Base-by-base conservation (phyloP, 2,888 invertebrate genomes). In the Byasa hedistus region DNA sequence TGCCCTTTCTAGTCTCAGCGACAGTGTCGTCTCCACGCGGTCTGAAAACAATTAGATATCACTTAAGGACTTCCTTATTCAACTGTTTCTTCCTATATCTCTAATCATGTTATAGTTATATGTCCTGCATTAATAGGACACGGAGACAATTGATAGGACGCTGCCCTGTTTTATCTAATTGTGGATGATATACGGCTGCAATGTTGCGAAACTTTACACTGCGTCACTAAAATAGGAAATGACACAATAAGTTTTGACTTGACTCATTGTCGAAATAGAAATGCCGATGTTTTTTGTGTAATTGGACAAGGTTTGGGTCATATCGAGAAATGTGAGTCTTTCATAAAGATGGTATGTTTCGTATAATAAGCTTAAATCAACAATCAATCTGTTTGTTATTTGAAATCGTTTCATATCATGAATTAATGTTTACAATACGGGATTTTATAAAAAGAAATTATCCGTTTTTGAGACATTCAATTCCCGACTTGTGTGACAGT, bases 181-280 rank as follows among this genome's bases (percentile, higher is more conserved):
- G 83, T 72, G 67, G 72, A 76, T 76, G 77, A 79, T 77, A 77
- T 73, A 76, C 73, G 72, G 75, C 70, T 78, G 71, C 75, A 77
- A 75, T 79, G 78, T 88, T 88, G 85, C 87, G 84, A 86, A 89
- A 89, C 83, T 81, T 78, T 76, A 79, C 76, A 78, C 72, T 76
- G 74, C 75, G 75, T 73, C 75, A 76, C 82, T 85, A 84, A 89
- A 89, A 85, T 87, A 87, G 89, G 89, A 89, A 86, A 86, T 89
- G 88, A 88, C 88, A 87, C 79, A 86, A 80, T 82, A 81, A 76
- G 75, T 70, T 68, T 60, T 48, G 48, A 39, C 39, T 39, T 39
- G 79, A 80, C 73, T 79, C 80, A 80, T 80, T 69, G 68, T 65
- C 62, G 52, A 64, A 64, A 68, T 69, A 68, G 72, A 70, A 74